Percentiles rank a stretch among this genome's conserved stretches.
Conservation (phyloP, 2,797 vertebrate genomes). For the Channa striata region DNA sequence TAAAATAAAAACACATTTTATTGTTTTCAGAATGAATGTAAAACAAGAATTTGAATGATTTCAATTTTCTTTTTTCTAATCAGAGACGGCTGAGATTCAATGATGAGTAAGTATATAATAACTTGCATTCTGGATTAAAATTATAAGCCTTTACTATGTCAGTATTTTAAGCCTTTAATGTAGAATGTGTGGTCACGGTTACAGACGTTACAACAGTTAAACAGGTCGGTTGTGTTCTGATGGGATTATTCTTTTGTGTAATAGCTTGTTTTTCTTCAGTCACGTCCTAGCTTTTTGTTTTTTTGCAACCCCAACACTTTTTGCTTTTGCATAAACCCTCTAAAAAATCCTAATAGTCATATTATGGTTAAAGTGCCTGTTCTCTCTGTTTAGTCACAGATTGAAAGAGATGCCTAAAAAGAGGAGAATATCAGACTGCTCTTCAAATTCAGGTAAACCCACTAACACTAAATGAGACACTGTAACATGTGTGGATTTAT, state of each 20-base stretch:
- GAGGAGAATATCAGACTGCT: neutral
- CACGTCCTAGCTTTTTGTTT: neutral
- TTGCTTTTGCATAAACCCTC: too few relatives aligned
- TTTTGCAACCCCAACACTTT: too few relatives aligned
- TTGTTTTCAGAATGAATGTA: neutral
- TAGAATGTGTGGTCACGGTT: neutral
- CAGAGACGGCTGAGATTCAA: slow-evolving; percentile 41
- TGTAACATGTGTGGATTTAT: neutral
- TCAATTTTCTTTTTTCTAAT: neutral
- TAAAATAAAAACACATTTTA: too few relatives aligned
- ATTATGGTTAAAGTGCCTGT: neutral
- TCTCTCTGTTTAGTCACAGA: slow-evolving; percentile 41
- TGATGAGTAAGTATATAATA: slow-evolving; percentile 50
- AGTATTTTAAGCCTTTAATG: neutral
- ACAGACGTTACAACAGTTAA: neutral
- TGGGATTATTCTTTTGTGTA: too few relatives aligned
- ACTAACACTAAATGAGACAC: neutral
- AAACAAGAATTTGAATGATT: too few relatives aligned
- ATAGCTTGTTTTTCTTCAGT: too few relatives aligned
- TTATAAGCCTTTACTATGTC: neutral
- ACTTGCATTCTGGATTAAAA: neutral
- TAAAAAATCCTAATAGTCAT: neutral
- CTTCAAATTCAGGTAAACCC: slow-evolving; percentile 58
- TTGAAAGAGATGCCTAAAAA: neutral
- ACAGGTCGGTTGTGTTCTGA: neutral